Evolutionary conservation across 2,113 vertebrate genomes (phyloP).

Genomic region (Columbina picui): DNA sequence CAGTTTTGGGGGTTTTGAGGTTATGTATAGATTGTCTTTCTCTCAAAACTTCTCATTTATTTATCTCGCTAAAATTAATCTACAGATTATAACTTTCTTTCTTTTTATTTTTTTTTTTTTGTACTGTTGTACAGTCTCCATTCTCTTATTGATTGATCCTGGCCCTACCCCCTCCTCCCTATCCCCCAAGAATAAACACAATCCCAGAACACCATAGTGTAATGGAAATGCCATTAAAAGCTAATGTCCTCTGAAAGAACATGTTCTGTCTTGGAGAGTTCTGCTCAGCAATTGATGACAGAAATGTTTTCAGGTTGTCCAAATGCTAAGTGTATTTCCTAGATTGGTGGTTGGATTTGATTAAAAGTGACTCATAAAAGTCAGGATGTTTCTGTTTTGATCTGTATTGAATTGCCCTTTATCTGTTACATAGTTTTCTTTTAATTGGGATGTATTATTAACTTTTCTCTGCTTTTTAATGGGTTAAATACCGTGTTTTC

Average conservation of each 20-base stretch:
- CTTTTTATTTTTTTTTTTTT: background rate
- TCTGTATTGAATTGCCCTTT: background rate
- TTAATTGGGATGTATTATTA: background rate
- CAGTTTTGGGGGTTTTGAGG: background rate
- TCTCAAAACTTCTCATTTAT: background rate
- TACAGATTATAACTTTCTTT: background rate
- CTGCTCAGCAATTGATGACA: background rate
- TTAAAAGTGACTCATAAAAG: background rate
- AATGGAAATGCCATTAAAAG: background rate
- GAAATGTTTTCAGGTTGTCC: background rate
- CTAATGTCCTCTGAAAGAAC: background rate
- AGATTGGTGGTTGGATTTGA: background rate
- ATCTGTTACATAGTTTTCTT: background rate
- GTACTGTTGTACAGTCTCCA: background rate
- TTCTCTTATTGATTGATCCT: background rate
- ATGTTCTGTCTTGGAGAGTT: background rate
- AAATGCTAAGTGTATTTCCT: background rate
- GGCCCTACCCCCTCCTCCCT: fast-evolving
- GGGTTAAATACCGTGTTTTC: background rate
- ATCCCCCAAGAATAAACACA: background rate
- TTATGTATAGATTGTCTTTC: background rate
- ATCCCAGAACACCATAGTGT: background rate
- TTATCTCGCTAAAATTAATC: background rate
- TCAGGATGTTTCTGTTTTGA: background rate
- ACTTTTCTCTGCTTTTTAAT: background rate